These are phyloP conservation scores for Temnothorax unifasciatus DNA, from an alignment of 2,888 invertebrate species.

Conservation along the genomic window DNA sequence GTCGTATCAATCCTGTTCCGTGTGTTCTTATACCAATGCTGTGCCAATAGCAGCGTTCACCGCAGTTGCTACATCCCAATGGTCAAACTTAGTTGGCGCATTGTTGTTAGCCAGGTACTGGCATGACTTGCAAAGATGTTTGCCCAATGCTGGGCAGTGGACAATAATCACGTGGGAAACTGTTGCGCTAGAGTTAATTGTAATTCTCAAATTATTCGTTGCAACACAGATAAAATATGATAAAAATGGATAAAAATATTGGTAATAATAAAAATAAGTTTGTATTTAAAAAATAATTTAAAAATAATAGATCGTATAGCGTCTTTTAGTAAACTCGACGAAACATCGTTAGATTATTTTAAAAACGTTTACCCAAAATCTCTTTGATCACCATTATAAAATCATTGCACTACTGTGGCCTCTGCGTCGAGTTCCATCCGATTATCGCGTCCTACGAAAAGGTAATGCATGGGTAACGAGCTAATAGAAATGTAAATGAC, in stretches of 20 bases:
- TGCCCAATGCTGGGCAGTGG: background rate
- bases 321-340: background rate
- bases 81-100: constrained; percentile 8
- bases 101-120: background rate
- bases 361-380: background rate
- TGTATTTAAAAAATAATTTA: background rate
- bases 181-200: background rate
- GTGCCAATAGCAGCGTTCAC: constrained; percentile 24
- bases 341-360: background rate
- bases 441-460: constrained; percentile 59
- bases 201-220: background rate
- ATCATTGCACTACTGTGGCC: background rate
- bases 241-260: background rate
- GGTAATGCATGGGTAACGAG: constrained; percentile 66
- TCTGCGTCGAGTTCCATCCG: constrained; percentile 9
- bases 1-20: background rate
- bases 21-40: constrained; percentile 23
- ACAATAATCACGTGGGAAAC: background rate
- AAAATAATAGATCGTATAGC: background rate
- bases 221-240: background rate
- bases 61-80: background rate
- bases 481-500: constrained; percentile 68
- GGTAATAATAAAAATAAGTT: background rate
- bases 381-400: constrained; percentile 3
- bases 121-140: constrained; percentile 9